These are phyloP conservation scores for Pithys albifrons DNA, from an alignment of 2,113 vertebrate species.

Conservation along the genomic window DNA sequence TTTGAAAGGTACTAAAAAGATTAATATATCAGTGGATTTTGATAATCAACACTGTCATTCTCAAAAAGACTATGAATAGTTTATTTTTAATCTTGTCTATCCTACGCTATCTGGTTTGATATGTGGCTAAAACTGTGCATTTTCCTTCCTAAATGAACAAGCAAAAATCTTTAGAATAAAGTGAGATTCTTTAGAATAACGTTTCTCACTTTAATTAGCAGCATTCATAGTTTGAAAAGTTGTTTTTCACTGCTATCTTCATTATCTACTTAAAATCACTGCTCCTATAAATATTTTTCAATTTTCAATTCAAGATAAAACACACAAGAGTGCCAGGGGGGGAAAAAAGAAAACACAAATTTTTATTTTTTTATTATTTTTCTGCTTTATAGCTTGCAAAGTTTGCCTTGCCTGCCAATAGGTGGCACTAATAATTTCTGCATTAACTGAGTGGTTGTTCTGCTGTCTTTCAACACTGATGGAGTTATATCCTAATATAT, in stretches of 20 bases:
- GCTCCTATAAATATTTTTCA: constrained; percentile 15
- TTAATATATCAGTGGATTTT: neutral
- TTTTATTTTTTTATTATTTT: neutral
- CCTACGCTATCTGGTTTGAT: neutral
- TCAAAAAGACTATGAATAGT: neutral
- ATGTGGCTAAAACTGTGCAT: neutral
- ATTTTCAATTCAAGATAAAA: no score
- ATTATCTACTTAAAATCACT: neutral
- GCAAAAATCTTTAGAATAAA: neutral
- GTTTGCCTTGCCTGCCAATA: constrained; percentile 30
- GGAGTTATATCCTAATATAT: neutral
- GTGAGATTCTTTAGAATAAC: neutral
- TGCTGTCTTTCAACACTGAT: neutral
- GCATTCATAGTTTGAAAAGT: neutral
- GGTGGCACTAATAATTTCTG: constrained; percentile 62
- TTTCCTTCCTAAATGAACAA: neutral
- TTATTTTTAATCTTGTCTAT: neutral
- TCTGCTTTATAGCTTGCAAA: neutral
- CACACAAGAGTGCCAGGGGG: neutral
- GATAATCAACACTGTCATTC: neutral
- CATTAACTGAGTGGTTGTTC: neutral
- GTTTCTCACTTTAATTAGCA: neutral
- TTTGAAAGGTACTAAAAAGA: neutral
- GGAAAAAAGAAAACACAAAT: accelerated
- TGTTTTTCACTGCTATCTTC: neutral